Conservation (phyloP, 53 echinoderm and acorn worm species). For the Glandiceps talaboti region DNA sequence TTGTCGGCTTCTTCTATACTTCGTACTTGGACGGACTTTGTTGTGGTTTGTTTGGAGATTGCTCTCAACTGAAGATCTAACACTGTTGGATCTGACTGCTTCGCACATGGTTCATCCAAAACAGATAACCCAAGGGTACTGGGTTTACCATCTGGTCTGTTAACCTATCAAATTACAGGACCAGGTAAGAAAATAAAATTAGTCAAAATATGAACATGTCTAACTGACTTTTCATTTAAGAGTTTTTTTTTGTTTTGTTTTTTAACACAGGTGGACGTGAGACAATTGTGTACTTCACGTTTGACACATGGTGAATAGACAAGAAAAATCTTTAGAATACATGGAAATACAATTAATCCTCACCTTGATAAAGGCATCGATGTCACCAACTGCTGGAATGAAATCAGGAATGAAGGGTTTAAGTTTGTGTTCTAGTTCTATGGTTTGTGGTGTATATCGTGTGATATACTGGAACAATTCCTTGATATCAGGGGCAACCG, state of each 20-base stretch:
- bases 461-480: constrained; percentile 98
- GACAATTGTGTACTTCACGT: too few species aligned
- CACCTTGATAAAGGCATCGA: constrained; percentile 99
- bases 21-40: constrained; percentile 76
- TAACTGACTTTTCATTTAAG: too few species aligned
- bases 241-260: too few species aligned
- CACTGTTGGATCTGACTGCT: constrained; percentile 95
- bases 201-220: too few species aligned
- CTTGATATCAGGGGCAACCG: constrained; percentile 88
- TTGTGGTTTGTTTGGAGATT: constrained; percentile 95
- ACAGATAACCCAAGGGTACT: constrained; percentile 81
- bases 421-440: constrained; percentile 82
- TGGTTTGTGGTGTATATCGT: constrained; percentile 88
- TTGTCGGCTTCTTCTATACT: constrained; percentile 95
- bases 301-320: too few species aligned
- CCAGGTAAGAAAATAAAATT: too few species aligned
- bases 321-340: too few species aligned
- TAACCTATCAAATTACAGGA: constrained; percentile 26
- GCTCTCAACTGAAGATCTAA: constrained; percentile 89
- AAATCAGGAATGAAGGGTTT: constrained; percentile 96
- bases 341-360: too few species aligned
- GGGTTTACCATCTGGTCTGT: constrained; percentile 65
- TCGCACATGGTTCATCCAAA: constrained; percentile 91
- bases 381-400: constrained; percentile 95
- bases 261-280: too few species aligned